Conservation (phyloP, 2,113 vertebrate genomes). For the Platichthys flesus region DNA sequence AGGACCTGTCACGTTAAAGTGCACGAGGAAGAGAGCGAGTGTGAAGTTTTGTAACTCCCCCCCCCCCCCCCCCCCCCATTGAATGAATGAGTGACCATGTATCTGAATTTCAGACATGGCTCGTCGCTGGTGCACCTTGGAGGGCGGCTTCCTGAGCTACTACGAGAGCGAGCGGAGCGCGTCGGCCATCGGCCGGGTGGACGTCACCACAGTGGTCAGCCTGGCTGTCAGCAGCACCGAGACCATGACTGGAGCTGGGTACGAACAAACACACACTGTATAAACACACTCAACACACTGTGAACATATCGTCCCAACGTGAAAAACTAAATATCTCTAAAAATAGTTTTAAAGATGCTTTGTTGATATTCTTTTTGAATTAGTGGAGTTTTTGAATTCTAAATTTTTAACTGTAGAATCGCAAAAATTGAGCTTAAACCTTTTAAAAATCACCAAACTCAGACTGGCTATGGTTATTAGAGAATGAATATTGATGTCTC, state of each 20-base stretch:
- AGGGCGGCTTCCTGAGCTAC: slow-evolving; percentile 93
- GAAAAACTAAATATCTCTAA: too few relatives aligned
- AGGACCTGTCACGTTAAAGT: too few relatives aligned
- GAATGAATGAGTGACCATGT: too few relatives aligned
- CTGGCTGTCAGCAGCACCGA: slow-evolving; percentile 85
- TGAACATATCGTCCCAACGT: too few relatives aligned
- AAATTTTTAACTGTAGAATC: not conserved
- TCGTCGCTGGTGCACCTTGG: slow-evolving; percentile 93
- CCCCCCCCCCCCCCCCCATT: too few relatives aligned
- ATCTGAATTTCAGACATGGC: slow-evolving; percentile 88
- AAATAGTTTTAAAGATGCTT: not conserved
- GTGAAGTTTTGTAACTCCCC: too few relatives aligned
- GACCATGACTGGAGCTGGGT: slow-evolving; percentile 85
- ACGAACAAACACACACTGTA: slow-evolving; percentile 55
- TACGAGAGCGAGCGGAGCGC: slow-evolving; percentile 90
- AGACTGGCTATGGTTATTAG: not conserved
- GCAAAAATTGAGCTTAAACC: not conserved
- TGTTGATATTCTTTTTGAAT: not conserved
- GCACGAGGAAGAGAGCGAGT: too few relatives aligned
- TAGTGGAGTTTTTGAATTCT: too few relatives aligned
- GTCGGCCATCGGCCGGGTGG: slow-evolving; percentile 87
- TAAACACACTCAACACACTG: too few relatives aligned
- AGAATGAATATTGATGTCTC: not conserved
- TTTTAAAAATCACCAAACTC: not conserved
- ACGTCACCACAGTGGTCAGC: slow-evolving; percentile 86